Conservation (phyloP, 2,888 invertebrate species). For the Stenoptilia bipunctidactyla region DNA sequence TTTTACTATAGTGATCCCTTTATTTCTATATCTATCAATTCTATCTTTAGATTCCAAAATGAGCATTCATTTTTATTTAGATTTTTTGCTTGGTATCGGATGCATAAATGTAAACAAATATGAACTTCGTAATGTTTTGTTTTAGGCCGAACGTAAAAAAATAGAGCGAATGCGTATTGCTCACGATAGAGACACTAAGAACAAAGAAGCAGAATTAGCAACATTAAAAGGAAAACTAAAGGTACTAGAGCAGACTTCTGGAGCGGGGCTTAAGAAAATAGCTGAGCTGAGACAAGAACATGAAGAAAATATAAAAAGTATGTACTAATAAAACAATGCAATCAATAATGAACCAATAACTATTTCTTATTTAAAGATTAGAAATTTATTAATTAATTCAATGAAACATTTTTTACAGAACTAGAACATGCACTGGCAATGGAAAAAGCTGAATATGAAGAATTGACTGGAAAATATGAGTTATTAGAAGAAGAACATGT, state of each 20-base stretch:
- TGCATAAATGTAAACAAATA: too few relatives aligned
- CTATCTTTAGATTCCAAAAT: too few relatives aligned
- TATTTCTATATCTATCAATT: background rate
- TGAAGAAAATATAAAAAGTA: slow-evolving; percentile 78
- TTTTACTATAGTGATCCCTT: background rate
- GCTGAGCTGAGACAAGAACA: slow-evolving; percentile 77
- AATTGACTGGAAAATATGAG: slow-evolving; percentile 86
- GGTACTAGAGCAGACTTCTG: slow-evolving; percentile 73
- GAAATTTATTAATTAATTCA: too few relatives aligned
- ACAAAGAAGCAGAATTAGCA: slow-evolving; percentile 83
- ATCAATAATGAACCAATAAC: too few relatives aligned
- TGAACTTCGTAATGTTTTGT: too few relatives aligned
- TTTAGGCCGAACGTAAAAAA: slow-evolving; percentile 75
- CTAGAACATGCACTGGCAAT: slow-evolving; percentile 76
- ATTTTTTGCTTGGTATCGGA: too few relatives aligned
- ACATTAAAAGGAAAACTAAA: slow-evolving; percentile 81
- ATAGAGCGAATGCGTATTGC: slow-evolving; percentile 75
- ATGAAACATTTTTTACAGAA: slow-evolving; percentile 67
- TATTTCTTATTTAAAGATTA: too few relatives aligned
- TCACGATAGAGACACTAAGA: slow-evolving; percentile 81
- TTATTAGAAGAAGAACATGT: slow-evolving; percentile 88
- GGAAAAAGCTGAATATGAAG: slow-evolving; percentile 82
- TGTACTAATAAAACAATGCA: slow-evolving; percentile 37
- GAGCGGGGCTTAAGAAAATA: slow-evolving; percentile 74
- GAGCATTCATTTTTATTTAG: too few relatives aligned